phyloP scores from a whole-genome alignment of 2,888 invertebrate species.

The Ornithoptera alexandrae region DNA sequence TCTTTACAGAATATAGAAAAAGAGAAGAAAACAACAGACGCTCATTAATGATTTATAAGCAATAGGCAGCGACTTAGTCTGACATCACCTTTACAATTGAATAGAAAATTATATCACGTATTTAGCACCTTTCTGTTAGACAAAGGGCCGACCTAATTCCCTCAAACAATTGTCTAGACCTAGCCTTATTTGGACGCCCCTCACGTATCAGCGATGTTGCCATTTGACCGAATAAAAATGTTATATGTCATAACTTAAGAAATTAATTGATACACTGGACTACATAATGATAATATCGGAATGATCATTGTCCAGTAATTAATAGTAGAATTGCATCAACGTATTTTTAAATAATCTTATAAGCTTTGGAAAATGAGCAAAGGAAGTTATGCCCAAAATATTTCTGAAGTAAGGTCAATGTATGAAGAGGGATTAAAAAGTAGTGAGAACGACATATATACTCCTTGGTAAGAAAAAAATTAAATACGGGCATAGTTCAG shows the following conservation, averaged over 20 bases:
- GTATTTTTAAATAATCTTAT: too few species aligned
- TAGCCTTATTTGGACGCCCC: conserved; percentile 9
- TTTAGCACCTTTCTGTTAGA: conserved; percentile 17
- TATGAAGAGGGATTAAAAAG: too few species aligned
- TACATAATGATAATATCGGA: background rate
- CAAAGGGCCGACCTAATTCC: conserved; percentile 23
- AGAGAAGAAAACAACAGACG: conserved; percentile 24
- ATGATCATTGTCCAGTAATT: background rate
- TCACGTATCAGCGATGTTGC: background rate
- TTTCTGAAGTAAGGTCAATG: too few species aligned
- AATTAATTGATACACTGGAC: background rate
- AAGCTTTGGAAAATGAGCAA: too few species aligned
- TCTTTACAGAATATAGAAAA: conserved; percentile 36
- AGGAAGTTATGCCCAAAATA: too few species aligned
- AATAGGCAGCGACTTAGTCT: conserved; percentile 5
- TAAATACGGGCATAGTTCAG: too few species aligned
- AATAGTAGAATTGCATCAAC: background rate
- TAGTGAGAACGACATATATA: too few species aligned
- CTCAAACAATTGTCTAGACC: conserved; percentile 13
- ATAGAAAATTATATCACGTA: conserved; percentile 27
- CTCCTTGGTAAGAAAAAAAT: too few species aligned
- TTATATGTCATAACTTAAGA: background rate
- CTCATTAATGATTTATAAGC: conserved; percentile 29
- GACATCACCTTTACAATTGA: conserved; percentile 20
- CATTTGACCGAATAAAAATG: background rate